Evolutionary conservation across 2,888 invertebrate genomes (phyloP).

Genomic region (Acronicta leporina): DNA sequence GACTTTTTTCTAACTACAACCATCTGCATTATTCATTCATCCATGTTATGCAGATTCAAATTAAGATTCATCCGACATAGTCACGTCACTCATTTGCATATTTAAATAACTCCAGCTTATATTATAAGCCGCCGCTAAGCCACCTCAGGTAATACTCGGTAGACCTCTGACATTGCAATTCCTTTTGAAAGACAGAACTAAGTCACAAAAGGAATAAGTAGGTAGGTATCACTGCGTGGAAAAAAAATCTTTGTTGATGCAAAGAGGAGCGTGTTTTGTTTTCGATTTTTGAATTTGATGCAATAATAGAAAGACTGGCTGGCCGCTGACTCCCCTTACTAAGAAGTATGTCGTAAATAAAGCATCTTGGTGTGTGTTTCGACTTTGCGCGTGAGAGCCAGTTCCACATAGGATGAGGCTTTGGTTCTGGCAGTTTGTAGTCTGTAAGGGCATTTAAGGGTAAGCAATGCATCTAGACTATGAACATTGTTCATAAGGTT

Average conservation of each 20-base stretch:
- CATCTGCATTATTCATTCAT: conserved; percentile 15
- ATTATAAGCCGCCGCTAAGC: conserved; percentile 25
- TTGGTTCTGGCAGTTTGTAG: too few relatives aligned
- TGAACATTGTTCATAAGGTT: too few relatives aligned
- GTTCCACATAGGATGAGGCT: too few relatives aligned
- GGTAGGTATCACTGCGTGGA: not conserved
- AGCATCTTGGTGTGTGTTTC: too few relatives aligned
- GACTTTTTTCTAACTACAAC: not conserved
- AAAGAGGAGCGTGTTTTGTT: conserved; percentile 19
- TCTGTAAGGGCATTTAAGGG: too few relatives aligned
- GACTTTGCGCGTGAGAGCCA: too few relatives aligned
- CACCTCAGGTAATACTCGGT: conserved; percentile 5
- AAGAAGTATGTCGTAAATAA: too few relatives aligned
- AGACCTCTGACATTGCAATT: not conserved
- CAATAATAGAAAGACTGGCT: conserved; percentile 2
- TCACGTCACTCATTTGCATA: conserved; percentile 51
- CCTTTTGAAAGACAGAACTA: not conserved
- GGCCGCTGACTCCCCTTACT: too few relatives aligned
- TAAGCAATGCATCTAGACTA: too few relatives aligned
- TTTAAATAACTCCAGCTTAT: conserved; percentile 36
- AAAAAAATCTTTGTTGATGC: conserved; percentile 7
- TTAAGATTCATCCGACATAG: conserved; percentile 59
- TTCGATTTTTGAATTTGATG: conserved; percentile 10
- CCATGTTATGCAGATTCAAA: conserved; percentile 52
- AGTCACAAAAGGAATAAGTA: conserved; percentile 17